Percentiles rank a stretch among this genome's conserved stretches.
These are phyloP conservation scores for Amphipyra berbera DNA, from an alignment of 2,888 invertebrate species.

Conservation along the genomic window DNA sequence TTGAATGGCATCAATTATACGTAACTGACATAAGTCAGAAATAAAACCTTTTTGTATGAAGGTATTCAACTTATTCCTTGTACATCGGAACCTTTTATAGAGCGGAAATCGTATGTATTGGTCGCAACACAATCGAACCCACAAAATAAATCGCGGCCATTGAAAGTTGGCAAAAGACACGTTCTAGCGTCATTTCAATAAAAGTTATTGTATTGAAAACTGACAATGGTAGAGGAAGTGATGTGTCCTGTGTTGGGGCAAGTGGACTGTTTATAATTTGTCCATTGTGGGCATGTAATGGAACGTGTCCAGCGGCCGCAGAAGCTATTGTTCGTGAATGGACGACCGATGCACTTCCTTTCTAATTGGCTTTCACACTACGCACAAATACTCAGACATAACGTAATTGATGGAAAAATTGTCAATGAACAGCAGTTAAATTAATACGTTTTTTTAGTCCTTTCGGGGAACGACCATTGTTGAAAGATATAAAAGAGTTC, in stretches of 20 bases:
- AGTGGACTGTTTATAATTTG: conserved; percentile 90
- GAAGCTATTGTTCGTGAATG: conserved; percentile 74
- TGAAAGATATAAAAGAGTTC: conserved; percentile 51
- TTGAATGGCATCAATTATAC: conserved; percentile 64
- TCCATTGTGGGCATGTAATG: conserved; percentile 83
- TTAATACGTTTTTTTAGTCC: conserved; percentile 39
- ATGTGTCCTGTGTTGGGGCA: conserved; percentile 85
- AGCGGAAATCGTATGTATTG: conserved; percentile 84
- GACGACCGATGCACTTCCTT: conserved; percentile 74
- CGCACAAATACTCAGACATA: conserved; percentile 65
- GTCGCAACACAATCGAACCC: conserved; percentile 79
- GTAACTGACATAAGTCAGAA: conserved; percentile 77
- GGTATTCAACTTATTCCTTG: conserved; percentile 74
- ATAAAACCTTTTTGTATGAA: conserved; percentile 70
- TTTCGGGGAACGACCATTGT: conserved; percentile 34
- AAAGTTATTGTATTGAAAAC: conserved; percentile 88
- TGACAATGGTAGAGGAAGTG: conserved; percentile 88
- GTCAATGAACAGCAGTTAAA: conserved; percentile 43
- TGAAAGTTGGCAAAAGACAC: conserved; percentile 76
- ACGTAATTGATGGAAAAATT: conserved; percentile 55
- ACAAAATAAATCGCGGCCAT: conserved; percentile 83
- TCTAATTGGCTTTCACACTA: conserved; percentile 84
- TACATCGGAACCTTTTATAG: conserved; percentile 76
- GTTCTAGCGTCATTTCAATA: conserved; percentile 88
- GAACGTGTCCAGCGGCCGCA: conserved; percentile 78